Conservation (phyloP, 23 tunicate species). For the Halocynthia roretzi region DNA sequence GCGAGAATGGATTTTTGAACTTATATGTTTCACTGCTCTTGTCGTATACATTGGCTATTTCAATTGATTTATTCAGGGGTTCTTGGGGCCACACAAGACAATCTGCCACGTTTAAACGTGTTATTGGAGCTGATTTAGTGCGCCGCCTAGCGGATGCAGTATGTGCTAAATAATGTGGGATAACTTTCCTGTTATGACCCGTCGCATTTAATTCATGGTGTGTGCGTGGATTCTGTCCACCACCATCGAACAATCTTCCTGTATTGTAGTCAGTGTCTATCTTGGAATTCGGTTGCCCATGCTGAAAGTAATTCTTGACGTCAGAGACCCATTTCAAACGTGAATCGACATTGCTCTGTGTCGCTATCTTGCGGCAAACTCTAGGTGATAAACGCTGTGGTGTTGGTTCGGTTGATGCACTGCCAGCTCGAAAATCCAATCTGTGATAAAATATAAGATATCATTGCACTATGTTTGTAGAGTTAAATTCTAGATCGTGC, state of each 20-base stretch:
- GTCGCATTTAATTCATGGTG: constrained; percentile 62
- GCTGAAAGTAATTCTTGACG: constrained; percentile 62
- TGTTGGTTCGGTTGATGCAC: constrained; percentile 18
- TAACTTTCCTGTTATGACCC: constrained; percentile 42
- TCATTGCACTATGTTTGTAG: background rate
- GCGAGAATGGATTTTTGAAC: constrained; percentile 10
- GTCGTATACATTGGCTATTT: constrained; percentile 12
- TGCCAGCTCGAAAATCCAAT: constrained; percentile 67
- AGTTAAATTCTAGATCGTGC: background rate
- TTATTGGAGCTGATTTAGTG: constrained; percentile 71
- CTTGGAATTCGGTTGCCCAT: constrained; percentile 75
- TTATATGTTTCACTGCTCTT: constrained; percentile 1
- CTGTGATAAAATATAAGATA: background rate
- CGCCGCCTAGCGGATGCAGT: constrained; percentile 34
- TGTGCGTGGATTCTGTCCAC: constrained; percentile 31
- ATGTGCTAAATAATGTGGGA: constrained; percentile 65
- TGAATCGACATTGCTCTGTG: constrained; percentile 43
- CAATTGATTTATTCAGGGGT: constrained; percentile 16
- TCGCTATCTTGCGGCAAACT: constrained; percentile 47
- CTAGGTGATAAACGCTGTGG: constrained; percentile 81
- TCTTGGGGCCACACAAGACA: constrained; percentile 59
- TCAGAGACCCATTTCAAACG: constrained; percentile 67
- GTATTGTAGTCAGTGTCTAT: constrained; percentile 75
- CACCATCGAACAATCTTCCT: constrained; percentile 32
- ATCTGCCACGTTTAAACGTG: constrained; percentile 65